These are phyloP conservation scores for Calyptomena viridis DNA, from an alignment of 2,113 vertebrate species.

Conservation along the genomic window DNA sequence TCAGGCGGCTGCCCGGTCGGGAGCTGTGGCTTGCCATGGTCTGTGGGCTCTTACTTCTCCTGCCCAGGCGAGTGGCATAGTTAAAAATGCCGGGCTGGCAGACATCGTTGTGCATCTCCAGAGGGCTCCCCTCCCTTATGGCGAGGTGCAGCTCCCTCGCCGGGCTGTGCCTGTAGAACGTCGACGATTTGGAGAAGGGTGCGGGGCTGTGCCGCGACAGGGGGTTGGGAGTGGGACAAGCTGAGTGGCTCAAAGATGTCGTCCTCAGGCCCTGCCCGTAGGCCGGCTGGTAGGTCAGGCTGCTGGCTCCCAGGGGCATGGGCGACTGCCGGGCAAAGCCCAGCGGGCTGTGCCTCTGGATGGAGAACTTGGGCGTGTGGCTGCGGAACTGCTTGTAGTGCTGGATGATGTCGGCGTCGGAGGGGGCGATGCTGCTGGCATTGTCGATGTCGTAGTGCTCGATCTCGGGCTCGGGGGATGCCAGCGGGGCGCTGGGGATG, in stretches of 20 bases:
- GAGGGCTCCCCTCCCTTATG: constrained; percentile 85
- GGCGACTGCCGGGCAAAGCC: constrained; percentile 95
- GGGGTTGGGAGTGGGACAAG: constrained; percentile 88
- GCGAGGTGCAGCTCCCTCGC: constrained; percentile 91
- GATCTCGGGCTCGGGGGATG: constrained; percentile 86
- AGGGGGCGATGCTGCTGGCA: constrained; percentile 96
- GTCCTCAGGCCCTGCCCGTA: constrained; percentile 87
- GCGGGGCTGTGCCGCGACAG: constrained; percentile 93
- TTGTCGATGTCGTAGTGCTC: constrained; percentile 99
- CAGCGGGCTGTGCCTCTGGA: constrained; percentile 94
- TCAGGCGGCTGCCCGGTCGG: constrained; percentile 89
- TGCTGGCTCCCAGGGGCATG: constrained; percentile 87
- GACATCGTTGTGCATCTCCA: constrained; percentile 85
- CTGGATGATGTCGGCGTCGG: constrained; percentile 94
- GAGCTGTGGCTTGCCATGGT: constrained; percentile 87
- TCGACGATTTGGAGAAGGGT: constrained; percentile 88
- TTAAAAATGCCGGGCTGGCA: constrained; percentile 90
- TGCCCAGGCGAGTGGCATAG: constrained; percentile 88
- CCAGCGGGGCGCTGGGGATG: constrained; percentile 86
- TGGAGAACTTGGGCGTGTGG: constrained; percentile 94
- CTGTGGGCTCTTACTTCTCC: constrained; percentile 95
- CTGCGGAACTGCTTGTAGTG: constrained; percentile 98
- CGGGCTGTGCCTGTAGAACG: constrained; percentile 91
- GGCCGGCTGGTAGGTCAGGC: constrained; percentile 89
- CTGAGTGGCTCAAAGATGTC: constrained; percentile 88